phyloP scores from a whole-genome alignment of 2,888 invertebrate species.

The Nasonia oneida region DNA sequence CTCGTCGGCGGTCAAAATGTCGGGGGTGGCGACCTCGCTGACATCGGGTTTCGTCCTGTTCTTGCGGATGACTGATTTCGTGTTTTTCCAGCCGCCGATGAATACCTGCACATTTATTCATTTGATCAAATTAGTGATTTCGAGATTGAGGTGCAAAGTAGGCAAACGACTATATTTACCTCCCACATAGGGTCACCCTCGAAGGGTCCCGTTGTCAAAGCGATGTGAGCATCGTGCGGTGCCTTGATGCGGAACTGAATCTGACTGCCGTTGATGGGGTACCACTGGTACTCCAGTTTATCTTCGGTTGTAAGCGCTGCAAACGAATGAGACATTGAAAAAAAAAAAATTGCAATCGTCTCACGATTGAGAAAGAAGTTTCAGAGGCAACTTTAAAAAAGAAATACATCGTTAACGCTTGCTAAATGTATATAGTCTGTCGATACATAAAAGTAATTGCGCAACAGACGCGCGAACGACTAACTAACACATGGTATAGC shows the following conservation, averaged over 20 bases:
- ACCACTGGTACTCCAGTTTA: conserved; percentile 90
- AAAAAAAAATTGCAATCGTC: too few relatives aligned
- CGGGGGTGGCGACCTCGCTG: conserved; percentile 86
- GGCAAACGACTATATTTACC: conserved; percentile 71
- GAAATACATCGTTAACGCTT: background rate
- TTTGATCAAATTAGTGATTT: background rate
- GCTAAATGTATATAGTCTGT: background rate
- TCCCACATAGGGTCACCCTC: conserved; percentile 91
- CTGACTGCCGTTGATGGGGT: conserved; percentile 85
- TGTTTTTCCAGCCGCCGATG: conserved; percentile 93
- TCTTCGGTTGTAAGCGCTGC: conserved; percentile 90
- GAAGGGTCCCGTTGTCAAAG: conserved; percentile 86
- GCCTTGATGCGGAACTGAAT: conserved; percentile 90
- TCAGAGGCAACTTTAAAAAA: background rate
- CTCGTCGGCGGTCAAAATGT: conserved; percentile 86
- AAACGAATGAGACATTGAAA: conserved; percentile 70
- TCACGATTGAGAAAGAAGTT: background rate
- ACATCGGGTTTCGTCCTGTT: conserved; percentile 89
- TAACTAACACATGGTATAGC: background rate
- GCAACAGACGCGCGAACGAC: conserved; percentile 3
- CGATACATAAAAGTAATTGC: conserved; percentile 18
- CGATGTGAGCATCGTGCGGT: conserved; percentile 91
- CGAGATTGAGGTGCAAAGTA: background rate
- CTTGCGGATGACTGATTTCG: conserved; percentile 90
- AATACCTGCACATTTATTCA: conserved; percentile 82